A percentile compares a stretch with the other conserved stretches of the same genome.
These are phyloP conservation scores for Amblyornis subalaris DNA, from an alignment of 2,113 vertebrate genomes.

Conservation along the genomic window DNA sequence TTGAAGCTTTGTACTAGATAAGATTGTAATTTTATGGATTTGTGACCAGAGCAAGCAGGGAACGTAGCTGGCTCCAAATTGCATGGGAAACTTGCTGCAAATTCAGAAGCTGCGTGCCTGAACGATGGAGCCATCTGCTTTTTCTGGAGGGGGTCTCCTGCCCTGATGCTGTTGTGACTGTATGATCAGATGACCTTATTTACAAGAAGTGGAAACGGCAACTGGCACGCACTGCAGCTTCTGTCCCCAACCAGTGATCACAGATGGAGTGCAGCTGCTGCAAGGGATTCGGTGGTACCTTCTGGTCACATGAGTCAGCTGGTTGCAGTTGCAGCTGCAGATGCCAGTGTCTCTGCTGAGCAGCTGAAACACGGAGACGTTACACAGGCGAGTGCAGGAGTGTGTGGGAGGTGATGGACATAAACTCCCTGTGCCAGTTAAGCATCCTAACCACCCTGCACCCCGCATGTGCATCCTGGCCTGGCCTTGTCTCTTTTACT, in stretches of 20 bases:
- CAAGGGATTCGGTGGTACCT: not conserved
- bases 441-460: not conserved
- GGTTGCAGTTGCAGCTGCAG: slow-evolving; percentile 34
- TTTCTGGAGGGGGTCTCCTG: not conserved
- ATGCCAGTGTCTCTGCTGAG: slow-evolving; percentile 9
- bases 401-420: not conserved
- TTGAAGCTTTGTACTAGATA: slow-evolving; percentile 5
- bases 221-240: not conserved
- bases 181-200: slow-evolving; percentile 19
- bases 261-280: slow-evolving; percentile 53
- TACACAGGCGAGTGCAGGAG: not conserved
- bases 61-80: not conserved
- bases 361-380: not conserved
- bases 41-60: not conserved
- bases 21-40: not conserved
- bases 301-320: slow-evolving; percentile 8
- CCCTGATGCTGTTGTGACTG: not conserved
- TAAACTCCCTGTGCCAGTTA: not conserved
- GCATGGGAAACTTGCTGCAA: not conserved
- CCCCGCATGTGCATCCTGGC: not conserved
- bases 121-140: not conserved
- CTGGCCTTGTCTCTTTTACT: not conserved
- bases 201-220: not conserved
- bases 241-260: slow-evolving; percentile 1
- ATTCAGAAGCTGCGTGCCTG: not conserved